These are phyloP conservation scores for Bovichtus variegatus DNA, from an alignment of 2,797 vertebrate genomes.

Conservation along the genomic window DNA sequence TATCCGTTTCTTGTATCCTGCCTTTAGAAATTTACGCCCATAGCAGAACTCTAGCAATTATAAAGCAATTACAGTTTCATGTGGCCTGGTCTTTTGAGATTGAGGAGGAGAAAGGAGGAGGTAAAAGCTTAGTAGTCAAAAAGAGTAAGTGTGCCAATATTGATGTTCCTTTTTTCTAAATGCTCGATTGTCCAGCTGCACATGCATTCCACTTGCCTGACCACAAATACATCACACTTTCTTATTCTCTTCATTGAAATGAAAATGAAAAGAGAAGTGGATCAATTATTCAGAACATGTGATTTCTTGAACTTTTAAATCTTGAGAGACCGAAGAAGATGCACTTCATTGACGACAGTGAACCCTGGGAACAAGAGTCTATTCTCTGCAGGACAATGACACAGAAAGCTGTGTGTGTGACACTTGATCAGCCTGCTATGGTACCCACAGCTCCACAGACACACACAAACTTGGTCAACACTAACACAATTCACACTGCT, in stretches of 20 bases:
- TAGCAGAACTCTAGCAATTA: constrained; percentile 76
- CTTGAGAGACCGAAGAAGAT: constrained; percentile 13
- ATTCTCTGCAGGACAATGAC: constrained; percentile 66
- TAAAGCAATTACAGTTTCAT: constrained; percentile 82
- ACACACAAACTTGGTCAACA: constrained; percentile 30
- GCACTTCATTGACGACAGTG: constrained; percentile 15
- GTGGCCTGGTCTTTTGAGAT: constrained; percentile 61
- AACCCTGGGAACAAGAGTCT: constrained; percentile 65
- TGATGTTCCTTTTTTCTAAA: constrained; percentile 44
- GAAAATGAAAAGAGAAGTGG: constrained; percentile 34
- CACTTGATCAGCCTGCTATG: constrained; percentile 70
- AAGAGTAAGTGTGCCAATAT: constrained; percentile 48
- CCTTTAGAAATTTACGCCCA: constrained; percentile 68
- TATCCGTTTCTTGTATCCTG: constrained; percentile 69
- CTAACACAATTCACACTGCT: constrained; percentile 58
- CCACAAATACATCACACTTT: constrained; percentile 39
- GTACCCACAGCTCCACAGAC: constrained; percentile 56
- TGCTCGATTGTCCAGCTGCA: constrained; percentile 26
- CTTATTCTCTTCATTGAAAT: constrained; percentile 19
- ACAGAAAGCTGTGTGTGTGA: constrained; percentile 61
- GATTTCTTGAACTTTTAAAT: constrained; percentile 20
- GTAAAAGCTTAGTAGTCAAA: constrained; percentile 49
- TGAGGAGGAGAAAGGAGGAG: constrained; percentile 43
- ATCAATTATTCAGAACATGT: constrained; percentile 29
- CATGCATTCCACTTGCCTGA: constrained; percentile 28